phyloP scores from a whole-genome alignment of 2,888 invertebrate genomes.

The Digitonthophagus gazella region DNA sequence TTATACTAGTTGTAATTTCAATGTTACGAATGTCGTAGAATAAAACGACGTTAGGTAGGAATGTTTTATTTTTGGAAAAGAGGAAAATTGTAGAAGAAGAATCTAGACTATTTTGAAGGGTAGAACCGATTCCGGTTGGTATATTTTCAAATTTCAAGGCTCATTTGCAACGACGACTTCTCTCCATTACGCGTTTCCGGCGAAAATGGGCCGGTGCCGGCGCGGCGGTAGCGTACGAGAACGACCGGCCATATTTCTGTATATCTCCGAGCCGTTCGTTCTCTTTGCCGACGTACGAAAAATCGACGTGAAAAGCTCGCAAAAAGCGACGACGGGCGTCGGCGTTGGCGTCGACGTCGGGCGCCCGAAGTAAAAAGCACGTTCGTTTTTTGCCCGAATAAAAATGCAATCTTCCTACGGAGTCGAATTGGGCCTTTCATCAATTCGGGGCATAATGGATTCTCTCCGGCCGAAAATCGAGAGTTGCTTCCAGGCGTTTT shows the following conservation, averaged over 20 bases:
- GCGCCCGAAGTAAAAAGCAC: slow-evolving; percentile 57
- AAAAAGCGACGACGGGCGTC: slow-evolving; percentile 55
- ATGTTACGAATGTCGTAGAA: neutral
- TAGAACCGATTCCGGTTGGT: neutral
- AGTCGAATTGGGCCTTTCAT: slow-evolving; percentile 3
- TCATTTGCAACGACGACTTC: neutral
- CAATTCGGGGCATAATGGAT: slow-evolving; percentile 18
- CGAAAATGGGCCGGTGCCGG: neutral
- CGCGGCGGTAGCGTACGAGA: neutral
- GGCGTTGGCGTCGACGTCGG: slow-evolving; percentile 69
- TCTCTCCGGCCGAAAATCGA: slow-evolving; percentile 1
- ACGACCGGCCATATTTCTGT: neutral
- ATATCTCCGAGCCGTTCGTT: neutral
- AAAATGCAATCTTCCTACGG: slow-evolving; percentile 59
- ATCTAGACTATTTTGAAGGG: neutral
- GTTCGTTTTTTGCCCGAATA: slow-evolving; percentile 62
- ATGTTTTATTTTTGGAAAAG: no score
- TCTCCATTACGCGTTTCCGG: neutral
- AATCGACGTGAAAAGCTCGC: neutral
- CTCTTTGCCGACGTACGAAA: neutral
- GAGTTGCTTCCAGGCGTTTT: neutral
- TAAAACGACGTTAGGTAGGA: no score
- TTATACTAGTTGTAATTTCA: neutral
- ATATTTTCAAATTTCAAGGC: neutral
- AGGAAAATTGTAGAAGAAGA: neutral